phyloP scores from a whole-genome alignment of 2,113 vertebrate species.

The Aegotheles bennettii region DNA sequence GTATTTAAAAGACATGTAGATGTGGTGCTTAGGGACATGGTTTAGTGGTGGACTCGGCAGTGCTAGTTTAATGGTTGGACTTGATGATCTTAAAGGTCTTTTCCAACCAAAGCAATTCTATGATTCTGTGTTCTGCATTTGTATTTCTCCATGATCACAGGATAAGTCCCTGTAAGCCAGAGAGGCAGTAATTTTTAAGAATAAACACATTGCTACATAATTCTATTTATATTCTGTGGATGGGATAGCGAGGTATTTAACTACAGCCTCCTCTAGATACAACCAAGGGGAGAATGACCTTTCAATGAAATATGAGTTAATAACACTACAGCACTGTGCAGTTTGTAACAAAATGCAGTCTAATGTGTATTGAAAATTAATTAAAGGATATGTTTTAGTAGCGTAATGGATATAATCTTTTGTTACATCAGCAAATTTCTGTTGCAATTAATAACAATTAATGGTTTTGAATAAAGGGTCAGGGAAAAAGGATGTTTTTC shows the following conservation, averaged over 20 bases:
- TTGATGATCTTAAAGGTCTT: too few species aligned
- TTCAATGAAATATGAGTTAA: constrained; percentile 66
- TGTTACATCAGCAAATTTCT: constrained; percentile 42
- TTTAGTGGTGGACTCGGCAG: too few species aligned
- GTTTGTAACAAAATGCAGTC: constrained; percentile 46
- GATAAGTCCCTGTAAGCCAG: not conserved
- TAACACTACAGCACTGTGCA: constrained; percentile 9
- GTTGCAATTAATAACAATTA: constrained; percentile 62
- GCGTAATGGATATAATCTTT: constrained; percentile 36
- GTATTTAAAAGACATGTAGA: too few species aligned
- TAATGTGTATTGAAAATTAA: constrained; percentile 67
- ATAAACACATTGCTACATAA: not conserved
- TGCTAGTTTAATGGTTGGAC: too few species aligned
- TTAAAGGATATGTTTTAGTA: constrained; percentile 28
- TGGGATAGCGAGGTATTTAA: constrained; percentile 23
- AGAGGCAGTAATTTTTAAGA: not conserved
- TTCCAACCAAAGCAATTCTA: too few species aligned
- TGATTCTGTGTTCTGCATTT: not conserved
- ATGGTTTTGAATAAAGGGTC: constrained; percentile 16
- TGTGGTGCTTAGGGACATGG: too few species aligned
- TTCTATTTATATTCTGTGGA: constrained; percentile 15
- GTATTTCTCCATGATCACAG: not conserved
- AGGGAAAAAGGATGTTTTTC: not conserved
- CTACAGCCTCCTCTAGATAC: constrained; percentile 10
- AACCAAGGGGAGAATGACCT: constrained; percentile 51